These are phyloP conservation scores for Sebastes schlegelii DNA, from an alignment of 2,113 vertebrate genomes.

Conservation along the genomic window DNA sequence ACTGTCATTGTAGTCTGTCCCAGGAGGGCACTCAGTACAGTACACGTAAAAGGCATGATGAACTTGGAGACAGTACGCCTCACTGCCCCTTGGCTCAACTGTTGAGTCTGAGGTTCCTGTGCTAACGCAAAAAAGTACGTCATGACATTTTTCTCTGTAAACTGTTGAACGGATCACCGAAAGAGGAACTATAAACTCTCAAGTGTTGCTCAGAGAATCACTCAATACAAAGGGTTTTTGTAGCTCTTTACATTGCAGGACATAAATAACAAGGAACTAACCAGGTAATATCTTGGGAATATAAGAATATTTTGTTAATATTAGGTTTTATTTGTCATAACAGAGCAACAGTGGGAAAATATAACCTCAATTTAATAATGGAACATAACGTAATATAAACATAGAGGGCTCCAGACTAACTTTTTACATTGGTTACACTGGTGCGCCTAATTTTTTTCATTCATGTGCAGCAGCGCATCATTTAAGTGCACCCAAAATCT, in stretches of 20 bases:
- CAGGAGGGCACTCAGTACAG: slow-evolving; percentile 55
- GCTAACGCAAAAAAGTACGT: not conserved
- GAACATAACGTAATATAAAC: not conserved
- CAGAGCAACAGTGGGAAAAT: not conserved
- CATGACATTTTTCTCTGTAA: not conserved
- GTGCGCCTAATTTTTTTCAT: no score
- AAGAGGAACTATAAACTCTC: not conserved
- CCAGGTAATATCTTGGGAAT: not conserved
- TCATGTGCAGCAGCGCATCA: no score
- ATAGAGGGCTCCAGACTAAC: no score
- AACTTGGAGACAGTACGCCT: slow-evolving; percentile 48
- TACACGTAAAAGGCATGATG: slow-evolving; percentile 57
- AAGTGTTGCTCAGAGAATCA: not conserved
- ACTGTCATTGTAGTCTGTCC: slow-evolving; percentile 67
- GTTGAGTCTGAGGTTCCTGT: slow-evolving; percentile 20
- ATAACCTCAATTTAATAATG: not conserved
- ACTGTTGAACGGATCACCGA: slow-evolving; percentile 10
- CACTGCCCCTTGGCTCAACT: slow-evolving; percentile 24
- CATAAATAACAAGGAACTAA: not conserved
- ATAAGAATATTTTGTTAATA: not conserved
- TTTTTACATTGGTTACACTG: no score
- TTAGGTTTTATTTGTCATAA: not conserved
- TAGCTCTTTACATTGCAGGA: not conserved
- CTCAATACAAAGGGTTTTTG: not conserved
- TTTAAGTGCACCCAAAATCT: no score